Evolutionary conservation across 2,888 invertebrate genomes (phyloP), one percentile per base, ranked within the genome.

Genomic region (Bimastos eiseni): DNA sequence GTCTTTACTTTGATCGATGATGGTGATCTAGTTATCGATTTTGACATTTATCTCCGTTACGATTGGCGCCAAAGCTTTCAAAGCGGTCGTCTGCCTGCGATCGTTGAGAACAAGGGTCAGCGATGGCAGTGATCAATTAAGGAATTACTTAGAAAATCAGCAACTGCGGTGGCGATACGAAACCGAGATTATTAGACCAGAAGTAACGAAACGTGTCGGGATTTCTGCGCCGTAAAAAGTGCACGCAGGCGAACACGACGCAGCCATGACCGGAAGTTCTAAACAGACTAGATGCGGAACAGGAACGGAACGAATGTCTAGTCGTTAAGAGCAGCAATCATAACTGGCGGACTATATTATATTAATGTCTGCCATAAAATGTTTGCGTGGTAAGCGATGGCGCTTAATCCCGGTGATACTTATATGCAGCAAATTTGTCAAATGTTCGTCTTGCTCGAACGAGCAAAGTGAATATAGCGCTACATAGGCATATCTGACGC

Each of bases 21-120:
- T 70, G n/a, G n/a, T 70, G 70, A 49, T 70, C 30, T 70, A 70
- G 70, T 70, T 70, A 70, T 70, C 70, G 70, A 70, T 70, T 70
- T 8, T 15, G 30, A 5, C 70, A n/a, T 70, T n/a, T 70, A 11
- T n/a, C 70, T 30, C 70, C n/a, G n/a, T n/a, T 70, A 70, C 70
- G 70, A 70, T 70, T 49, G 70, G 30, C 70, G 70, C 70, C 70
- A 30, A n/a, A 70, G n/a, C 11, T 15, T 70, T 5, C 8, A 8
- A n/a, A 1, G 70, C 30, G 30, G 70, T n/a, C 70, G 70, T 70
- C 70, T 70, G 70, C 70, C 44, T 21, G 49, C 24, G 49, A 3
- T 1, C 49, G 49, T 15, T 21, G 49, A 49, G 49, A 49, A 49
- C 49, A 13, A 70, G 70, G 70, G 30, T 8, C 11, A 70, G n/a